Conservation (phyloP, 2,888 invertebrate genomes). For the Parnassius apollo region DNA sequence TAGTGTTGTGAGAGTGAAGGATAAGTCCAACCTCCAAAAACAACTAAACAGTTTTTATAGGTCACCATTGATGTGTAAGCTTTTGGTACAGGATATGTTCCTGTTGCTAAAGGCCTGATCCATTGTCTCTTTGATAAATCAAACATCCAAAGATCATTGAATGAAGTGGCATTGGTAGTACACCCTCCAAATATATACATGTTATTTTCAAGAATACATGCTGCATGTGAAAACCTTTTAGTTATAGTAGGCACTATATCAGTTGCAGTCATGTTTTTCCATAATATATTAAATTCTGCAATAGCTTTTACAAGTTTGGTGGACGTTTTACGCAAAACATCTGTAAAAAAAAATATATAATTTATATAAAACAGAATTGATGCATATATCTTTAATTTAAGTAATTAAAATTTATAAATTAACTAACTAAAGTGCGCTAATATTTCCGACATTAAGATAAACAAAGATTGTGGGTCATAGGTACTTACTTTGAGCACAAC, state of each 20-base stretch:
- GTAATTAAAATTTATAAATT: neutral
- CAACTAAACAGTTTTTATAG: constrained; percentile 89
- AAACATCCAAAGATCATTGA: constrained; percentile 97
- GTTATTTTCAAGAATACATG: constrained; percentile 89
- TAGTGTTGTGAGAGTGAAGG: constrained; percentile 92
- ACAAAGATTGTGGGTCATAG: constrained; percentile 12
- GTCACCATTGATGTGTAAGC: constrained; percentile 96
- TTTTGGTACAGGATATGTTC: constrained; percentile 96
- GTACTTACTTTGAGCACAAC: constrained; percentile 89
- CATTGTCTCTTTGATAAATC: constrained; percentile 92
- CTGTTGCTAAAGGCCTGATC: constrained; percentile 91
- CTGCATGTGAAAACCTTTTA: constrained; percentile 95
- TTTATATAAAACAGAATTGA: neutral
- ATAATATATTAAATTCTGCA: constrained; percentile 87
- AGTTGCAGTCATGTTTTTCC: constrained; percentile 83
- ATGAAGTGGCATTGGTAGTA: constrained; percentile 95
- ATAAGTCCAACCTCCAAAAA: constrained; percentile 98
- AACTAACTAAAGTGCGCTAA: neutral
- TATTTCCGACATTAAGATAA: neutral
- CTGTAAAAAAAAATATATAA: constrained; percentile 73
- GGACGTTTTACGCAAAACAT: constrained; percentile 88
- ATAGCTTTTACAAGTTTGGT: constrained; percentile 89
- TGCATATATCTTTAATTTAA: neutral
- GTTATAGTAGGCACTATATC: constrained; percentile 88
- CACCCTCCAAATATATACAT: constrained; percentile 99